phyloP scores from a whole-genome alignment of 2,888 invertebrate species.

The Rhorus exstirpatorius region DNA sequence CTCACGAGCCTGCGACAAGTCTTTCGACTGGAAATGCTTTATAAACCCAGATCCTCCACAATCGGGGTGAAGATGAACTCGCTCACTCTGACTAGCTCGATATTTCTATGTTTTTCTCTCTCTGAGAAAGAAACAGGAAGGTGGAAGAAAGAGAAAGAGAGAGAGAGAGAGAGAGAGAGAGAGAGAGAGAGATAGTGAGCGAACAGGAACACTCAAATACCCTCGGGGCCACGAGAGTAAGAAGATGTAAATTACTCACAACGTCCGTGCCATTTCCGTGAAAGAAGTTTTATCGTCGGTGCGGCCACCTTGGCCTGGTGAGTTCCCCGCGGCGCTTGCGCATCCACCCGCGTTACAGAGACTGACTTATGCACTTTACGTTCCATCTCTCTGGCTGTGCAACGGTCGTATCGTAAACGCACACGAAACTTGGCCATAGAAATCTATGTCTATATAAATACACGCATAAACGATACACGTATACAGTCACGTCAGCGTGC shows the following conservation, averaged over 20 bases:
- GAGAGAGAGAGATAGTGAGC: constrained; percentile 28
- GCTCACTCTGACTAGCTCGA: constrained; percentile 33
- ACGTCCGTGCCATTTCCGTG: constrained; percentile 75
- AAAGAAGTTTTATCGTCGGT: constrained; percentile 76
- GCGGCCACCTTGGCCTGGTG: constrained; percentile 71
- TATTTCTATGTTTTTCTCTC: constrained; percentile 42
- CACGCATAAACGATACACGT: constrained; percentile 5
- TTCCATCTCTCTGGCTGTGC: constrained; percentile 47
- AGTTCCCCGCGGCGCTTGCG: constrained; percentile 71
- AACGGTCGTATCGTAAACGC: constrained; percentile 70
- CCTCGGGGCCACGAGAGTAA: constrained; percentile 71
- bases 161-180: constrained; percentile 16
- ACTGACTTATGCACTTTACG: constrained; percentile 76
- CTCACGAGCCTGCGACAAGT: constrained; percentile 10
- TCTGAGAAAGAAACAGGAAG: constrained; percentile 10
- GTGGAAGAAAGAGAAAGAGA: constrained; percentile 8
- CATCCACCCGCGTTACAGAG: constrained; percentile 70
- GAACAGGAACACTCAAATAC: constrained; percentile 63
- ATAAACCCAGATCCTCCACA: constrained; percentile 45
- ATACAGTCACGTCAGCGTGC: constrained; percentile 25
- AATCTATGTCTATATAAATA: constrained; percentile 36
- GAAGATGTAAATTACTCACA: constrained; percentile 78
- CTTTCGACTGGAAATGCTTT: constrained; percentile 21
- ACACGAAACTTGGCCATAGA: constrained; percentile 49
- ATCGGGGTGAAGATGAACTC: constrained; percentile 52